Base-by-base conservation (phyloP, 2,113 vertebrate genomes). In the Pitta sordida region DNA sequence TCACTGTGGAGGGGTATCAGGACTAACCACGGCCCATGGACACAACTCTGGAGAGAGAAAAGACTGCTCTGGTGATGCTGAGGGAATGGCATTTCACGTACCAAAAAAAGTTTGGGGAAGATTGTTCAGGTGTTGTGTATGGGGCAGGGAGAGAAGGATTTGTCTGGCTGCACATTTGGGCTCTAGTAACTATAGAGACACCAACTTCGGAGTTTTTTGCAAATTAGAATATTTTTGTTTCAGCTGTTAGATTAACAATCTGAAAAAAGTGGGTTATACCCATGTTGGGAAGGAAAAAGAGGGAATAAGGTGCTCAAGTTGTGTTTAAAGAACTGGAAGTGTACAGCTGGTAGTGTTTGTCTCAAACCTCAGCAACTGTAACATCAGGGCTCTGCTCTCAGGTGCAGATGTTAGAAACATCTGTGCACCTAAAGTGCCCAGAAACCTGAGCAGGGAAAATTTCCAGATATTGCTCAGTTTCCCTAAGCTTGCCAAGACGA, bases 341-440 rank as follows among this genome's bases (percentile, higher is more conserved):
- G 60, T 24, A 19, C 30, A 85, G 62, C n/a, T 78, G 32, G 39
- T 2, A 46, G 13, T 11, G 30, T 26, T 39, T 34, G 37, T 41
- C 68, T 41, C 20, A 53, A n/a, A 52, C 15, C n/a, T 46, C 85
- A n/a, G 13, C 34, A 43, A 10, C 48, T 34, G 43, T 3, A 60
- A 29, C 36, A 34, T 11, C 83, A 69, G 85, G 32, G 32, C 75
- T 88, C 65, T 73, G 36, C 39, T 84, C 52, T 14, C 44, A 37
- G 37, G 11, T 59, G 19, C 88, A 91, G 92, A 71, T 87, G 92
- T 70, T 64, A 37, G 9, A 43, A 90, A 85, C 36, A 88, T 71
- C 83, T 85, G 78, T 55, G 75, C 70, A 64, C 39, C 19, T 0
- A 71, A 52, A n/a, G 37, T 68, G 79, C 75, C 75, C 67, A 64